Base-by-base conservation (phyloP, 92 coral and sea anemone genomes). In the Bergia sp. region DNA sequence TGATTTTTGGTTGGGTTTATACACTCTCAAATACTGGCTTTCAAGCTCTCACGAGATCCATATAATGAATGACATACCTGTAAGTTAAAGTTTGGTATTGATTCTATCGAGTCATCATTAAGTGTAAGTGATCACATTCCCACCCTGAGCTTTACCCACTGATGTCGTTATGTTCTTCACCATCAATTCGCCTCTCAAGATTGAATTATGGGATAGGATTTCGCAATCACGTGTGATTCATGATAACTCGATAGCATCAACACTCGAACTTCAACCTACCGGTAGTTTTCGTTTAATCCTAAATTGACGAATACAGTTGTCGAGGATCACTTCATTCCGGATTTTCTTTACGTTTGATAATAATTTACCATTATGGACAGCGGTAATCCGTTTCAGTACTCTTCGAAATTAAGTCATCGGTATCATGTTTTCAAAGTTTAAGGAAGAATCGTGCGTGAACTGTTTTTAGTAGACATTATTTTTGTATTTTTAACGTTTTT, bases 151-250 rank as follows among this genome's bases (percentile, higher is more conserved):
- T 78, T 10, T 39, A 29, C 86, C 89, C 90, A 49, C 89, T 84
- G 9, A 65, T 49, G 55, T 9, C 8, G 12, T 7, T 49, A 65
- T 64, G 37, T 29, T 2, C 10, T 45, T 89, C 89, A 80, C 92
- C 79, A 89, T 85, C 90, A 86, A 88, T 86, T 90, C 82, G 85
- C 91, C 94, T 92, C 77, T 86, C 79, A 92, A 92, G 41, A 65
- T 86, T 89, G 94, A 86, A 55, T 92, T 76, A 73, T 79, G 89
- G 91, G 89, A 83, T 61, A 47, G 87, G 91, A 82, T 74, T 77
- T 76, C 45, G 91, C 92, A 90, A 92, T 92, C 91, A 88, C 90
- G 88, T 92, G 92, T 79, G 86, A 90, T 90, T 90, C 90, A 87
- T 90, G 90, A 90, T 85, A 88, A 90, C 91, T 92, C 86, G 12